These are phyloP conservation scores for Eulemur macaco DNA, from an alignment of 2,113 vertebrate genomes.

Conservation along the genomic window DNA sequence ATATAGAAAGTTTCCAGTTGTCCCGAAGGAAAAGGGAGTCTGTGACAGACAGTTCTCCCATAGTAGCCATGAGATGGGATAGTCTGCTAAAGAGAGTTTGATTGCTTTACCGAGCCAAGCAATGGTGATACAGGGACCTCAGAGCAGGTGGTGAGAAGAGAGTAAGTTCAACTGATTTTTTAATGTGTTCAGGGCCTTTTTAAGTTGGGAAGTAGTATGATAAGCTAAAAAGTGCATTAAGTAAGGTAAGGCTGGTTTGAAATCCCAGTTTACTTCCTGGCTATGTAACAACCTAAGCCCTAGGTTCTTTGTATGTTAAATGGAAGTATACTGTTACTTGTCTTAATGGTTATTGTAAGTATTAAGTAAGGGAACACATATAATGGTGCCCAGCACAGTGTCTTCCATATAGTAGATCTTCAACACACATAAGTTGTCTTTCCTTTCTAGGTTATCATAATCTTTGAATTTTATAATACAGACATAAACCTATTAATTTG, in stretches of 20 bases:
- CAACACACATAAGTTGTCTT: not conserved
- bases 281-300: not conserved
- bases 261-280: not conserved
- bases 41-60: not conserved
- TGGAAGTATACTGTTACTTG: not conserved
- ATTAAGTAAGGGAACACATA: not conserved
- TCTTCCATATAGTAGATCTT: not conserved
- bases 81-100: not conserved
- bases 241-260: not conserved
- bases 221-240: not conserved
- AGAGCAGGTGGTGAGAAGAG: not conserved
- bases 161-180: not conserved
- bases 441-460: not conserved
- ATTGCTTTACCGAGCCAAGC: not conserved
- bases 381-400: not conserved
- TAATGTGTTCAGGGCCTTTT: not conserved
- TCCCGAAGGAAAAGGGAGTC: not conserved
- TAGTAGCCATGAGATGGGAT: not conserved
- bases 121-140: not conserved
- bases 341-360: not conserved
- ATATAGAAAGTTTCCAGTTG: not conserved
- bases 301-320: not conserved
- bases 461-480: constrained; percentile 11
- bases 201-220: not conserved
- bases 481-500: not conserved